Conservation (phyloP, 2,888 invertebrate genomes). For the Pasiphila rectangulata region DNA sequence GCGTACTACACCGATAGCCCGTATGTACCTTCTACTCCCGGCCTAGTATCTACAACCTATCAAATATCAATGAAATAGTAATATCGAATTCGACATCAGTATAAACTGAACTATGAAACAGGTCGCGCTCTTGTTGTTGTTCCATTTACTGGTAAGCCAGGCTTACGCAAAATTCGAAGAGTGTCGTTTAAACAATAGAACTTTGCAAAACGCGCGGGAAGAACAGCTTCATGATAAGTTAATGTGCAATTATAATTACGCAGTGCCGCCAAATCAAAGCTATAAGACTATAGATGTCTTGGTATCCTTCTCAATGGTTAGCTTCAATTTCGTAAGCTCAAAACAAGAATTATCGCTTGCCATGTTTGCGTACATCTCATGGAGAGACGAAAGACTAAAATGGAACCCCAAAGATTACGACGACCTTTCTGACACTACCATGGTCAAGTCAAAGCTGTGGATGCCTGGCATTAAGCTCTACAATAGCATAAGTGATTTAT, state of each 20-base stretch:
- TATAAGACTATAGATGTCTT: slow-evolving; percentile 24
- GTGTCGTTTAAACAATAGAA: slow-evolving; percentile 25
- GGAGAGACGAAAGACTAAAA: slow-evolving; percentile 41
- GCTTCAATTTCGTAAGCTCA: slow-evolving; percentile 39
- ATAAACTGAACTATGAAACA: slow-evolving; percentile 12
- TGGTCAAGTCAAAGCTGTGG: slow-evolving; percentile 34
- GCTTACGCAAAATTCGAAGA: slow-evolving; percentile 10
- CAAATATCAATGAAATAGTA: slow-evolving; percentile 1
- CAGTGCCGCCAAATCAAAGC: slow-evolving; percentile 7
- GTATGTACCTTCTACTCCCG: too few species aligned
- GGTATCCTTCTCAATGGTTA: slow-evolving; percentile 36
- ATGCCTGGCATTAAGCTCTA: slow-evolving; percentile 35
- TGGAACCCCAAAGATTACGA: slow-evolving; percentile 46
- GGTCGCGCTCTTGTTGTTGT: slow-evolving; percentile 12
- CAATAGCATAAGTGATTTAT: slow-evolving; percentile 30
- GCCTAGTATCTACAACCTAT: too few species aligned
- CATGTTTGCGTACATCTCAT: slow-evolving; percentile 32
- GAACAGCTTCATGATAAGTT: slow-evolving; percentile 25
- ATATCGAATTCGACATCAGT: slow-evolving; percentile 11
- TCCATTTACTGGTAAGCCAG: slow-evolving; percentile 8
- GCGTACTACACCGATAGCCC: too few species aligned
- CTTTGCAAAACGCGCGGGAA: slow-evolving; percentile 32
- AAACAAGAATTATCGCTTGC: slow-evolving; percentile 36
- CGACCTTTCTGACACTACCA: slow-evolving; percentile 26
- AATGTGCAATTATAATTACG: neutral